Evolutionary conservation across 2,888 invertebrate genomes (phyloP).

Genomic region (Amblyteles armatorius): DNA sequence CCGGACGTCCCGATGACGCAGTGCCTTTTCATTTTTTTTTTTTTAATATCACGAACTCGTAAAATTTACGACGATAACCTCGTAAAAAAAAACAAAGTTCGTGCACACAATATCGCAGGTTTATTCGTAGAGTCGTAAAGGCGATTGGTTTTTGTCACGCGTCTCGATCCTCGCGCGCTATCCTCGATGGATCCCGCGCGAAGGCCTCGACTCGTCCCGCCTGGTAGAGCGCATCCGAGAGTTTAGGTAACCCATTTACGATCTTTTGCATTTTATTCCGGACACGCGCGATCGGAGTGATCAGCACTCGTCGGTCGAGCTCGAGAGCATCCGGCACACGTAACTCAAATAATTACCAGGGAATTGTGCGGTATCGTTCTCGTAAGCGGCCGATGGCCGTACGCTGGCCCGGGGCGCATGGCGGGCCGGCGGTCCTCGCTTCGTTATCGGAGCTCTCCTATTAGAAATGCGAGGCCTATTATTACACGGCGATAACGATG

Average conservation of each 20-base stretch:
- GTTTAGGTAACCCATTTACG: background rate
- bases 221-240: background rate
- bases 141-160: conserved; percentile 19
- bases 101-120: background rate
- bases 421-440: background rate
- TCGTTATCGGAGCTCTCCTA: conserved; percentile 30
- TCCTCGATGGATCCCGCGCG: background rate
- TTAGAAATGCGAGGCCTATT: conserved; percentile 14
- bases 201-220: background rate
- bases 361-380: conserved; percentile 9
- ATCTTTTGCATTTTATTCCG: background rate
- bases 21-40: background rate
- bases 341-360: conserved; percentile 35
- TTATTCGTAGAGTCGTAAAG: conserved; percentile 2
- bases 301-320: background rate
- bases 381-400: background rate
- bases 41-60: conserved; percentile 15
- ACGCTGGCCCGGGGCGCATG: background rate
- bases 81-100: conserved; percentile 27
- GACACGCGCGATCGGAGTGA: conserved; percentile 12
- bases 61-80: conserved; percentile 47
- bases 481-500: conserved; percentile 9
- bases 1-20: conserved; percentile 28
- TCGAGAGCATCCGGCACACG: background rate
- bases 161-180: background rate